Evolutionary conservation across 2,113 vertebrate species (phyloP).

Genomic region (Bungarus multicinctus): DNA sequence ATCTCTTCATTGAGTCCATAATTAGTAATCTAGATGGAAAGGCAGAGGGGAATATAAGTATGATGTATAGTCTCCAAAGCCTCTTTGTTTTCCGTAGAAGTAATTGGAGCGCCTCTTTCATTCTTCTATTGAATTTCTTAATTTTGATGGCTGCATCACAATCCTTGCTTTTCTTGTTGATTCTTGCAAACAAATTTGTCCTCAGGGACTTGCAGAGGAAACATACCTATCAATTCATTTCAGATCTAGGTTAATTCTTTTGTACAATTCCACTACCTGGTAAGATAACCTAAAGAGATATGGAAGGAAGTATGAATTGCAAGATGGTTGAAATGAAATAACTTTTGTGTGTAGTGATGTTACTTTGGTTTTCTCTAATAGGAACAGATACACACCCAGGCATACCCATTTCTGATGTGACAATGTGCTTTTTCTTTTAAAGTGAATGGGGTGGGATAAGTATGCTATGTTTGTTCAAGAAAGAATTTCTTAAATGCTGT

Average conservation of each 20-base stretch:
- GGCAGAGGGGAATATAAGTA: not conserved
- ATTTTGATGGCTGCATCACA: not conserved
- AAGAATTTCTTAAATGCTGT: constrained; percentile 36
- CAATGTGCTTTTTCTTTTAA: not conserved
- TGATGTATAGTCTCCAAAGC: not conserved
- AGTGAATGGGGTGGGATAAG: not conserved
- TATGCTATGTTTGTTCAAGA: not conserved
- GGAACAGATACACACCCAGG: not conserved
- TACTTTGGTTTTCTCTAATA: not conserved
- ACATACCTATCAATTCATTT: not conserved
- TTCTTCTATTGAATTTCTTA: not conserved
- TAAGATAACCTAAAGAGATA: not conserved
- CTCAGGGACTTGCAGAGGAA: not conserved
- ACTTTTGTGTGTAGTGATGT: not conserved
- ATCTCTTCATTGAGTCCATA: not conserved
- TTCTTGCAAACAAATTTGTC: not conserved
- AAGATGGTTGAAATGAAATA: not conserved
- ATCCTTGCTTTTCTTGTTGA: not conserved
- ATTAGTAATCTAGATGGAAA: not conserved
- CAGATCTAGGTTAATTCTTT: not conserved
- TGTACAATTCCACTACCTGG: not conserved
- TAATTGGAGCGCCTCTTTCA: not conserved
- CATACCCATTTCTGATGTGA: not conserved
- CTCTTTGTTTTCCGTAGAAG: not conserved
- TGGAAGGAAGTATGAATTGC: not conserved